Conservation (phyloP, 2,797 vertebrate genomes). For the Sebastes oblongus region DNA sequence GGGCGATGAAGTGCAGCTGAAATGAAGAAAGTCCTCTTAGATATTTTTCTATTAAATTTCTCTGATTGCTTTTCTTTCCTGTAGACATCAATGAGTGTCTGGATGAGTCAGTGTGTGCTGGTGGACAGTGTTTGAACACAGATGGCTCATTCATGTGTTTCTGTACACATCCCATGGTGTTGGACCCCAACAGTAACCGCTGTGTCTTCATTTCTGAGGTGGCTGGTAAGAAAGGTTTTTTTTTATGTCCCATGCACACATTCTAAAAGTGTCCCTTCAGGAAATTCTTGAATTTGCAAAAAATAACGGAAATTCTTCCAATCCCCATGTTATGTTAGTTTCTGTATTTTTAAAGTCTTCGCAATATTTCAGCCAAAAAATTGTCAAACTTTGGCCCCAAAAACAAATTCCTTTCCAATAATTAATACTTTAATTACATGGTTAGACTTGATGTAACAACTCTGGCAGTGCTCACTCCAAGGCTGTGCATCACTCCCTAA, state of each 20-base stretch:
- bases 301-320: not conserved
- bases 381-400: not conserved
- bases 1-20: not conserved
- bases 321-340: not conserved
- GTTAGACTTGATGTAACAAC: not conserved
- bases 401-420: not conserved
- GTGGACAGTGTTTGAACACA: conserved; percentile 91
- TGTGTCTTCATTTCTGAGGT: conserved; percentile 82
- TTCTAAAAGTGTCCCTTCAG: not conserved
- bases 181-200: conserved; percentile 82
- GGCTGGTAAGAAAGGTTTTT: conserved; percentile 75
- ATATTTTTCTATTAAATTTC: not conserved
- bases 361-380: not conserved
- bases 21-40: not conserved
- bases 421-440: not conserved
- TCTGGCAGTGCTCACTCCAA: not conserved
- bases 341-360: not conserved
- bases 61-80: conserved; percentile 25
- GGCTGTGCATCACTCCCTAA: not conserved
- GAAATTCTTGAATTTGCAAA: not conserved
- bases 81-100: conserved; percentile 94
- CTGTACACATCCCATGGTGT: conserved; percentile 89
- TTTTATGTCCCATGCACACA: not conserved
- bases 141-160: conserved; percentile 94
- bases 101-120: conserved; percentile 88